A percentile compares a stretch with the other conserved stretches of the same genome.
phyloP scores from a whole-genome alignment of 2,797 vertebrate genomes.

The Streptopelia turtur region DNA sequence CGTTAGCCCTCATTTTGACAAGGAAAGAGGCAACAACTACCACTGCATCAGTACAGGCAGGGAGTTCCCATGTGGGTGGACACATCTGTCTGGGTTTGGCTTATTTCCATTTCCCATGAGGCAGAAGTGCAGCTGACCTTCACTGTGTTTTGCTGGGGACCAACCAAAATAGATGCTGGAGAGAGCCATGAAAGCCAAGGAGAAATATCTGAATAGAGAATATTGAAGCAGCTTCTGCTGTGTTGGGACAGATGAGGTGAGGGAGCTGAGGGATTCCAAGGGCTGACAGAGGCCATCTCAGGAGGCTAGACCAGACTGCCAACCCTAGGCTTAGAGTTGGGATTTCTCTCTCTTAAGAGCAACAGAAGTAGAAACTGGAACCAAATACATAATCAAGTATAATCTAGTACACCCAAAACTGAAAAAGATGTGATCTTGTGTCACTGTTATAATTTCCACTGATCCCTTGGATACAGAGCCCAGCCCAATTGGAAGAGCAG shows the following conservation, averaged over 20 bases:
- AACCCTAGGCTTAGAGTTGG: background rate
- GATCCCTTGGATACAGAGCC: background rate
- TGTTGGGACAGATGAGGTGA: background rate
- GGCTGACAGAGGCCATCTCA: background rate
- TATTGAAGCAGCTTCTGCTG: background rate
- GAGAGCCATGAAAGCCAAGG: background rate
- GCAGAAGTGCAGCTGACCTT: background rate
- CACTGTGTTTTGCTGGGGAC: background rate
- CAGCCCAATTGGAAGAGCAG: background rate
- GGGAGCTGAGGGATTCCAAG: background rate
- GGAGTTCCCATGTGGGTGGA: background rate
- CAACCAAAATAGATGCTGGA: background rate
- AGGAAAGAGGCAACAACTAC: background rate
- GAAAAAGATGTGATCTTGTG: background rate
- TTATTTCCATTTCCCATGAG: background rate
- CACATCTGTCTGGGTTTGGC: background rate
- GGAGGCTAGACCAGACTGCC: background rate
- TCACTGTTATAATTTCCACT: background rate
- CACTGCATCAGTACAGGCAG: background rate
- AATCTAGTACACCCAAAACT: background rate
- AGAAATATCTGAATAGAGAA: background rate
- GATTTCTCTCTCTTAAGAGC: background rate
- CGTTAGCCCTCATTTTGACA: background rate
- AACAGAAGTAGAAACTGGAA: background rate
- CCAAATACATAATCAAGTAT: background rate